Evolutionary conservation across 2,113 vertebrate genomes (phyloP).

Genomic region (Corythornis cristatus): DNA sequence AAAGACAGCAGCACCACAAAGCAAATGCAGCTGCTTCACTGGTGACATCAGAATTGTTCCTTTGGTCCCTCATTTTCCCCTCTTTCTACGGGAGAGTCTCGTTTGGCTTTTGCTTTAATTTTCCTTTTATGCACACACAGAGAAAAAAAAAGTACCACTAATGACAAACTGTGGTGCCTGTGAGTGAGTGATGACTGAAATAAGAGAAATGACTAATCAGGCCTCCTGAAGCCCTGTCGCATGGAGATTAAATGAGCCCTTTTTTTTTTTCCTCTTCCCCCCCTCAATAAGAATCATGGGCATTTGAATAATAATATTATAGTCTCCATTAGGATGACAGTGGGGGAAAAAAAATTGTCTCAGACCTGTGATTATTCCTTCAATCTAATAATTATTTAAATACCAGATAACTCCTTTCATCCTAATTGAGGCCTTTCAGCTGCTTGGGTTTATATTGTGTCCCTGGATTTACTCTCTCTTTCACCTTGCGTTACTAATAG

Average conservation of each 20-base stretch:
- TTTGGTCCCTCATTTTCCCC: conserved; percentile 66
- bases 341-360: conserved; percentile 76
- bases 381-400: conserved; percentile 88
- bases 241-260: conserved; percentile 77
- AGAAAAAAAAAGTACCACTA: conserved; percentile 68
- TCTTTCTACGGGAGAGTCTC: conserved; percentile 60
- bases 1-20: not conserved
- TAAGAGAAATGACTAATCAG: conserved; percentile 81
- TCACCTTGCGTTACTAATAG: conserved; percentile 71
- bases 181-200: conserved; percentile 85
- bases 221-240: conserved; percentile 75
- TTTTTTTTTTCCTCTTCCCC: conserved; percentile 40
- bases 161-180: conserved; percentile 80
- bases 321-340: conserved; percentile 81
- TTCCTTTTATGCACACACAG: not conserved
- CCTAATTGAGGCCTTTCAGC: conserved; percentile 84
- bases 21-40: conserved; percentile 53
- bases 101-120: conserved; percentile 41
- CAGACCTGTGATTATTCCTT: conserved; percentile 85
- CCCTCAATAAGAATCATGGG: conserved; percentile 77
- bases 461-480: conserved; percentile 52
- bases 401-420: conserved; percentile 82
- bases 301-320: conserved; percentile 89
- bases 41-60: conserved; percentile 76
- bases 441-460: conserved; percentile 61